A percentile compares a stretch with the other conserved stretches of the same genome.
These are phyloP conservation scores for Pangasianodon gigas DNA, from an alignment of 2,113 vertebrate species.

Conservation along the genomic window DNA sequence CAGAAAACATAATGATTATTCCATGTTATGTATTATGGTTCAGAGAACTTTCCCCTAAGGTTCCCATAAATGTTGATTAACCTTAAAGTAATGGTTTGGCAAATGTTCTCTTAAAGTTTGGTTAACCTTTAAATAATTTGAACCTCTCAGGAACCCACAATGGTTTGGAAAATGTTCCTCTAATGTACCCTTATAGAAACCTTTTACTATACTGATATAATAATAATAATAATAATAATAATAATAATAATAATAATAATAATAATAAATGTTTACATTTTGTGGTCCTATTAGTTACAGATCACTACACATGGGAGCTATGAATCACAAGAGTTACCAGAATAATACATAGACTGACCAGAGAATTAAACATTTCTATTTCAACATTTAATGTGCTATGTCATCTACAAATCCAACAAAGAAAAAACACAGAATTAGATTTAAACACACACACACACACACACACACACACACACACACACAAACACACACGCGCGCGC, in stretches of 20 bases:
- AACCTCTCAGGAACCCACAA: background rate
- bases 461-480: background rate
- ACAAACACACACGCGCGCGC: background rate
- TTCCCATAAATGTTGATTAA: background rate
- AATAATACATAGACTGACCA: background rate
- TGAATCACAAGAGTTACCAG: background rate
- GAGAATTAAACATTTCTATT: background rate
- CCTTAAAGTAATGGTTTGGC: background rate
- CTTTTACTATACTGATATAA: background rate
- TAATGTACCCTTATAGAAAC: background rate
- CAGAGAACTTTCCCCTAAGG: background rate
- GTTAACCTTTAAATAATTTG: background rate
- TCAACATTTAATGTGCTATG: background rate
- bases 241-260: background rate
- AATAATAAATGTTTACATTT: background rate
- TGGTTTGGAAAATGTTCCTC: background rate
- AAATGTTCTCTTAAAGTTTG: background rate
- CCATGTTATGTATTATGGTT: background rate
- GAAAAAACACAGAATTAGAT: background rate
- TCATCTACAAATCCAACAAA: background rate
- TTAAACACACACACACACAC: too few species aligned
- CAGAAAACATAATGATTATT: background rate
- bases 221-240: background rate
- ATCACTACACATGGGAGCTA: background rate
- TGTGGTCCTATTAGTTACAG: background rate